Evolutionary conservation across 2,797 vertebrate species (phyloP), one percentile per base, ranked within the genome.

Genomic region (Enteromius paludinosus): DNA sequence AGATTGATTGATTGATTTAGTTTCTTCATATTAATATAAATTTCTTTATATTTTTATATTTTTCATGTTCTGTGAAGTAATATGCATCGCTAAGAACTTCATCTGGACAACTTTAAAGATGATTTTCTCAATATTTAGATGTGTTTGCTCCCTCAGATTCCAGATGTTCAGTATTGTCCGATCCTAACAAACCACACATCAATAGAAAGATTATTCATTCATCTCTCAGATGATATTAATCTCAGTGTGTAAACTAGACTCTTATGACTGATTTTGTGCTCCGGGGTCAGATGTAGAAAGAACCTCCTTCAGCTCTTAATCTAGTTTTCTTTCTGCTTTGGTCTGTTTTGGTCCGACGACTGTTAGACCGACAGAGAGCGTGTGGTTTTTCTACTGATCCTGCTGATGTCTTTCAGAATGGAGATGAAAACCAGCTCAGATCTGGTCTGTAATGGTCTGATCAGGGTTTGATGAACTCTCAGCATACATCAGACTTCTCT

Each of bases 241-340:
- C 52, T 54, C 10, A 23, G 8, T 20, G 3, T 54, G 8, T 2
- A 1, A 23, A 23, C 10, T 8, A 4, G 47, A 52, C 2, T 2
- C 18, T 20, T 20, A 8, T 20, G 54, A 23, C 54, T 56, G 54
- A n/a, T 56, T 56, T 23, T 23, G 54, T 56, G n/a, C 3, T 56
- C 54, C 3, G 1, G n/a, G n/a, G 54, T 23, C 54, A 23, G 3
- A 23, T 92, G 94, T 95, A 93, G 87, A 92, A 89, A 93, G 90
- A 89, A 85, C 84, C 88, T 66, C 74, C 59, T 87, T 84, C 83
- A 66, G 65, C 45, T 85, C 59, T 78, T 65, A 74, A 84, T 56
- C 76, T 65, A 66, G 81, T 14, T n/a, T 54, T 30, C 69, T 87
- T 86, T 83, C 23, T 78, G 72, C 72, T 86, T 85, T 78, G 33